Evolutionary conservation across 2,797 vertebrate species (phyloP).

Genomic region (Melanotaenia nigrans): DNA sequence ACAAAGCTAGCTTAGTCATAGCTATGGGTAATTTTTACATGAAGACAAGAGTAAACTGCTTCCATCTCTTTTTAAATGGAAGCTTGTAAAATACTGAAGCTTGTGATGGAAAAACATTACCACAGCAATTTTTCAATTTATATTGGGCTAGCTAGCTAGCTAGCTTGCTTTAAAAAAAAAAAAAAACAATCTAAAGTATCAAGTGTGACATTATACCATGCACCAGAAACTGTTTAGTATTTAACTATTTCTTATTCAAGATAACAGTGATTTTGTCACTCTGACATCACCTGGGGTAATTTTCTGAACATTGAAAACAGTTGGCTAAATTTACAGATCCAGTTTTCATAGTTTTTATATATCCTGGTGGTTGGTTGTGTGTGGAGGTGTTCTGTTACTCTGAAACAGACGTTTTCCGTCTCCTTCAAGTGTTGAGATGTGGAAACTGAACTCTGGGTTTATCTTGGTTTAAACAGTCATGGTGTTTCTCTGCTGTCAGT

Average conservation of each 20-base stretch:
- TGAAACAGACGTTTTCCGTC: conserved; percentile 39
- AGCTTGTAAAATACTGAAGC: neutral
- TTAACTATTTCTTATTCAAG: neutral
- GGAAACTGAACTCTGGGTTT: conserved; percentile 75
- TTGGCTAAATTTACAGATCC: conserved; percentile 2
- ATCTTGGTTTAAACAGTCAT: conserved; percentile 80
- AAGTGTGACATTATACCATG: neutral
- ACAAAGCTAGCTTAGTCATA: neutral
- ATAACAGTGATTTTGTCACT: neutral
- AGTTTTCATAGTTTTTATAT: neutral
- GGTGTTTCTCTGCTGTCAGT: conserved; percentile 77
- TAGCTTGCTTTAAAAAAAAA: neutral
- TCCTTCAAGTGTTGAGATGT: conserved; percentile 66
- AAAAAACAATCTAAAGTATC: neutral
- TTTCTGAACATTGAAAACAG: conserved; percentile 1
- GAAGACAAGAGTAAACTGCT: neutral
- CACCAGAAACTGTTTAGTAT: neutral
- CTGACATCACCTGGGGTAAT: neutral
- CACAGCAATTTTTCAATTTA: neutral
- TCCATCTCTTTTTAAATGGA: neutral
- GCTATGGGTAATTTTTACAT: too few species aligned
- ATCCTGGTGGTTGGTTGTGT: neutral
- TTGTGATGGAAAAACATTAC: neutral
- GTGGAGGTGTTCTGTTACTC: conserved; percentile 28
- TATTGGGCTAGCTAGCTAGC: neutral